Base-by-base conservation (phyloP, 2,888 invertebrate genomes). In the Phyto melanocephala region DNA sequence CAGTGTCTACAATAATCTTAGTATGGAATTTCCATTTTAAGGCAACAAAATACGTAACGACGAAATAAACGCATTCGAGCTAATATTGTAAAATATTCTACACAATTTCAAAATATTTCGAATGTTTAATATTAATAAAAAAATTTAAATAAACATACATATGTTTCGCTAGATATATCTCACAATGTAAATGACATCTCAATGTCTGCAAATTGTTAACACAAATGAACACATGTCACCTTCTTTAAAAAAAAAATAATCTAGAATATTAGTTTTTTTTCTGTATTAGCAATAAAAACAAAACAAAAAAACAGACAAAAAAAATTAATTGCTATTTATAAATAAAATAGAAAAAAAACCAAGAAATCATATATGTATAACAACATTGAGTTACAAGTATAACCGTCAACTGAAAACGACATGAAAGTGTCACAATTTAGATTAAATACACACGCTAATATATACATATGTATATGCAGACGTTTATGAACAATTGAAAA, bases 401-500 rank as follows among this genome's bases (percentile, higher is more conserved):
- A 86, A 86, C 88, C 88, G 88, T 88, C 89, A 88, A 86, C 87
- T 88, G 86, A 86, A 88, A 88, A 88, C 88, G 87, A 87, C 88
- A 89, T 87, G 88, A 88, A 88, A 88, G 88, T 88, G 88, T 89
- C 89, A 87, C 88, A 67, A 74, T 68, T 54, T 45, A 50, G 33
- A 37, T 7, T 68, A 45, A 7, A 63, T 47, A 35, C 42, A 33
- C 33, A 8, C 11, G 3, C 11, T 40, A 13, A 8, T 40, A 11
- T 11, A 40, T 10, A 45, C 15, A 17, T 15, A 40, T 15, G 33
- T 20, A 40, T 24, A 52, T n/a, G 17, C 15, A 58, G 37, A 56
- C 33, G 24, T 15, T 17, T 6, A 13, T 17, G 4, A 15, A 6
- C 8, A n/a, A 17, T 3, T 15, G 4, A 33, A 56, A 4, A 1